These are phyloP conservation scores for Drosophila arizonae DNA, from an alignment of 1,140 invertebrate species.

Conservation along the genomic window DNA sequence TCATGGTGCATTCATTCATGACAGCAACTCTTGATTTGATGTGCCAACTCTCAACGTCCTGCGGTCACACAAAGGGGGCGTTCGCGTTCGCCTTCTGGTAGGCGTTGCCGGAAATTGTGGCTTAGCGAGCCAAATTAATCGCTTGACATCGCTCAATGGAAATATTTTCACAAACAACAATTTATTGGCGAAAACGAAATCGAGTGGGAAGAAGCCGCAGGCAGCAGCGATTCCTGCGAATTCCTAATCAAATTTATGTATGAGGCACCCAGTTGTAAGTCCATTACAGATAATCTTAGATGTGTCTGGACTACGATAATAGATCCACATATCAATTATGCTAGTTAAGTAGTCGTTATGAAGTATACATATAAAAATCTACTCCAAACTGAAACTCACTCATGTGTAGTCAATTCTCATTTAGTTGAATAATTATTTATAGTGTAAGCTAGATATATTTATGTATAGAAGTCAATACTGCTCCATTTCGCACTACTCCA, in stretches of 20 bases:
- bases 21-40: constrained; percentile 76
- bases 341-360: no score
- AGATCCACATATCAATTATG: no score
- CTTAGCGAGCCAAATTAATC: constrained; percentile 70
- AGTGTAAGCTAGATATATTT: no score
- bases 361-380: no score
- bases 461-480: no score
- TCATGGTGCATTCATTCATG: constrained; percentile 41
- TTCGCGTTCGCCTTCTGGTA: constrained; percentile 29
- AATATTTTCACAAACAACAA: constrained; percentile 17
- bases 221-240: background rate
- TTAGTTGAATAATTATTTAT: no score
- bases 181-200: constrained; percentile 72
- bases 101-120: constrained; percentile 76
- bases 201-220: constrained; percentile 57
- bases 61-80: constrained; percentile 34
- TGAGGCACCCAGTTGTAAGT: no score
- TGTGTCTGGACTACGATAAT: background rate
- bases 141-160: constrained; percentile 38
- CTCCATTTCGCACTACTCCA: no score
- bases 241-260: no score
- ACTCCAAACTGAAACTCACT: no score
- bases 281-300: background rate
- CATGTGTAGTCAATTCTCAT: no score
- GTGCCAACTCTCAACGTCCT: constrained; percentile 19